A percentile compares a stretch with the other conserved stretches of the same genome.
Conservation (phyloP, 2,888 invertebrate species). For the Rhodophaea formosa region DNA sequence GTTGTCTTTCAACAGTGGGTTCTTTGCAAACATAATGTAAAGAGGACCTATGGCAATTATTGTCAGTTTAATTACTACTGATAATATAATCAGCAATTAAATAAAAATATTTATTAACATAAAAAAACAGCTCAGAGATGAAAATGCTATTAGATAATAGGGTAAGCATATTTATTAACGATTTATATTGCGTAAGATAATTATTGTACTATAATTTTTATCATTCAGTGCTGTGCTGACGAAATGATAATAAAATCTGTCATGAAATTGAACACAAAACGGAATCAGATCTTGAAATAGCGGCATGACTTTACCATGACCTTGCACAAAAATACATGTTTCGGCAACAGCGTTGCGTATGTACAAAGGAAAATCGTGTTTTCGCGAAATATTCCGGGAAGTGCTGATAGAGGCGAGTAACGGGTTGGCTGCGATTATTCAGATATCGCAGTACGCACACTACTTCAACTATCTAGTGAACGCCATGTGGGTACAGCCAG, state of each 20-base stretch:
- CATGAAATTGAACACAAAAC: conserved; percentile 30
- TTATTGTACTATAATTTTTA: too few relatives aligned
- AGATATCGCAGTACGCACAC: conserved; percentile 58
- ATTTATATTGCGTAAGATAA: too few relatives aligned
- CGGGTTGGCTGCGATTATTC: conserved; percentile 73
- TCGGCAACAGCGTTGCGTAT: conserved; percentile 49
- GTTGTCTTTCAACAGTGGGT: too few relatives aligned
- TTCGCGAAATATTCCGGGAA: conserved; percentile 76
- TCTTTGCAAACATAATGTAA: too few relatives aligned
- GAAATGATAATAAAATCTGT: conserved; percentile 25
- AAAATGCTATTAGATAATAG: too few relatives aligned
- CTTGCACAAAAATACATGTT: conserved; percentile 62
- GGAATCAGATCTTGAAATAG: conserved; percentile 43
- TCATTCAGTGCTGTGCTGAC: too few relatives aligned
- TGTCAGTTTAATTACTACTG: too few relatives aligned
- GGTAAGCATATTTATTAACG: too few relatives aligned
- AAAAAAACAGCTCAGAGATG: too few relatives aligned
- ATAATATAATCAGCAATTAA: neutral
- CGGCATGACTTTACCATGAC: conserved; percentile 64
- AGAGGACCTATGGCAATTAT: too few relatives aligned
- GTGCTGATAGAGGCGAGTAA: conserved; percentile 71
- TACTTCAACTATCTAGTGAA: conserved; percentile 37
- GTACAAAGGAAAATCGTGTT: conserved; percentile 61
- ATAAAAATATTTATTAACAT: neutral
- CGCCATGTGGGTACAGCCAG: conserved; percentile 28